Evolutionary conservation across 2,113 vertebrate species (phyloP).

Genomic region (Phylloscopus trochilus): DNA sequence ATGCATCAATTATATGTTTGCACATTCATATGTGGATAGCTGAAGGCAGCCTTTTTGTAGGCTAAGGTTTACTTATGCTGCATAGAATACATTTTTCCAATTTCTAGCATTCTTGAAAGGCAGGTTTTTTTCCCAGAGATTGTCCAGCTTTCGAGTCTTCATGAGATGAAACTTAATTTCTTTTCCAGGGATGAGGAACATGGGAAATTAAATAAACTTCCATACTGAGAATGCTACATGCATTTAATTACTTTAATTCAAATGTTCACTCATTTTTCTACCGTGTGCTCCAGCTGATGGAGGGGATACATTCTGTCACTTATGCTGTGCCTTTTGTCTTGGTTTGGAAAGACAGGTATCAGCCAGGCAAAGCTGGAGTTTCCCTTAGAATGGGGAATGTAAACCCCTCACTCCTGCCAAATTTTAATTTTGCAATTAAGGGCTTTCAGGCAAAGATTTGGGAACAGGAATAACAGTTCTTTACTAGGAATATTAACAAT

Average conservation of each 20-base stretch:
- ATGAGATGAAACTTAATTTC: constrained; percentile 23
- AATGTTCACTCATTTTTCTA: background rate
- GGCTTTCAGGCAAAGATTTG: too few relatives aligned
- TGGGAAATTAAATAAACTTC: constrained; percentile 27
- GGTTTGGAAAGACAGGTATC: too few relatives aligned
- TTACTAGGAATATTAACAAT: too few relatives aligned
- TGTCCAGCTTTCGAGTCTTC: constrained; percentile 6
- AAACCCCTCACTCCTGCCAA: too few relatives aligned
- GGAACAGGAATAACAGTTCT: too few relatives aligned
- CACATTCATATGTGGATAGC: constrained; percentile 39
- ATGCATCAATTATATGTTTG: constrained; percentile 66
- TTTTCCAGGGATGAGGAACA: background rate
- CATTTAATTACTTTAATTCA: constrained; percentile 10
- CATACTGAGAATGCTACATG: background rate
- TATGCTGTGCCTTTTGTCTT: background rate
- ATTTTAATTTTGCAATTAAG: too few relatives aligned
- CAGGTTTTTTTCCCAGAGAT: constrained; percentile 14
- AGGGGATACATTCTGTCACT: background rate
- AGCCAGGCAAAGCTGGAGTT: too few relatives aligned
- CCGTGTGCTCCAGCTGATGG: background rate
- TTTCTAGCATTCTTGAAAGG: constrained; percentile 19
- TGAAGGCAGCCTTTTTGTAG: constrained; percentile 51
- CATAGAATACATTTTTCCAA: background rate
- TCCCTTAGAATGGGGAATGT: too few relatives aligned
- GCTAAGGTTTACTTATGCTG: constrained; percentile 31